Base-by-base conservation (phyloP, 2,113 vertebrate genomes). In the Neogobius melanostomus region DNA sequence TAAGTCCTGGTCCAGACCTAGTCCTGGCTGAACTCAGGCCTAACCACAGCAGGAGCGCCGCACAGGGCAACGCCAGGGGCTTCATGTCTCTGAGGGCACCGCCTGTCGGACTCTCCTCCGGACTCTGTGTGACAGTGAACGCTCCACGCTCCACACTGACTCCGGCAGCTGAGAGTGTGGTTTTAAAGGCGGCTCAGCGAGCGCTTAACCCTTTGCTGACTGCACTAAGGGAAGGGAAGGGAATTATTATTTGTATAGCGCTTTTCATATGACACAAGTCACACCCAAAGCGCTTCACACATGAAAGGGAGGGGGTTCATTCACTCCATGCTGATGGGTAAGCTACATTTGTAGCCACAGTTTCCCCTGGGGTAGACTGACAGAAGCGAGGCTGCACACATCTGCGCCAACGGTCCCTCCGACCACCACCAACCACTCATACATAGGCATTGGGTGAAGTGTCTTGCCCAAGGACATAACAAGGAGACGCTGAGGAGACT, bases 121-220 rank as follows among this genome's bases (percentile, higher is more conserved):
- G 28, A 36, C 28, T 59, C 11, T 3, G 59, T 61, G 6, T 15
- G 36, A 60, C 36, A 36, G 11, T 43, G 36, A 44, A 15, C 8
- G 7, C 57, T 42, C 57, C 57, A 43, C 57, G 14, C 57, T 60
- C 59, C 11, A 15, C 42, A 16, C 36, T 44, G 42, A 5, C 59
- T 6, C 12, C 3, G 42, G 6, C 42, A 45, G 59, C 42, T n/a
- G 36, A 7, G 42, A 8, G 14, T 43, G 42, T 8, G 59, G 59
- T 44, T 61, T 61, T 61, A 61, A 61, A 45, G 59, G 59, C 14
- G 10, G 59, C 36, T 7, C 59, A n/a, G 42, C 42, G 42, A 8
- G 10, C 7, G 69, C 71, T 97, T 98, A 98, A 98, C 97, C 94
- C 96, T 94, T 95, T 71, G 80, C 87, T 88, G 28, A 6, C 56